Evolutionary conservation across 2,113 vertebrate genomes (phyloP), one percentile per base, ranked within the genome.

Genomic region (Lates calcarifer): DNA sequence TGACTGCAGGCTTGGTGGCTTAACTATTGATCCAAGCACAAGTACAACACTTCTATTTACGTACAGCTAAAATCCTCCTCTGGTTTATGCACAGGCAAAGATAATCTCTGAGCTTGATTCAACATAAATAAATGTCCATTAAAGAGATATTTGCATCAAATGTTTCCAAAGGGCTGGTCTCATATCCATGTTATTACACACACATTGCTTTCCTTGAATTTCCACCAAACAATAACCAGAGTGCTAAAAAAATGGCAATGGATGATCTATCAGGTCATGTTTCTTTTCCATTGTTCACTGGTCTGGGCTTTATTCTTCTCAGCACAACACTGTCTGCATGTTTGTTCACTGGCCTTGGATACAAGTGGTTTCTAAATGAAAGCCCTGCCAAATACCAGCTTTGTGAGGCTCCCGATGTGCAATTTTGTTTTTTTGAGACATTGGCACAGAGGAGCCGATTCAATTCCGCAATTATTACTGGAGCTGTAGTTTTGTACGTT

Each of bases 361-460:
- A 71, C 57, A 69, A 83, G 79, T 76, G 70, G 74, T 80, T 88
- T 88, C 73, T 55, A 56, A 83, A 78, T 66, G 65, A 66, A 62
- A 66, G 5, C 24, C 12, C 57, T 58, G 64, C 79, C 69, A 87
- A 87, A 84, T 47, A 51, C 33, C 67, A 84, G 69, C 68, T 79
- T 85, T 77, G 35, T 81, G 74, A 56, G 22, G 71, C 29, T 74
- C 51, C 56, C 57, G 24, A 41, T 83, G 83, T 79, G 73, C 64
- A 81, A 79, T 89, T 89, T 70, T 29, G 81, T 74, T 71, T 26
- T 31, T 58, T 35, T 29, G 24, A 84, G 71, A 73, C 55, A 76
- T 12, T 82, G 75, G 74, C 67, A 86, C 62, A 63, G 74, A 85
- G 49, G 58, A 12, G 35, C 35, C 6, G 51, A 75, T 86, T 76